phyloP scores from a whole-genome alignment of 2,113 vertebrate species.

The Lagopus leucura region DNA sequence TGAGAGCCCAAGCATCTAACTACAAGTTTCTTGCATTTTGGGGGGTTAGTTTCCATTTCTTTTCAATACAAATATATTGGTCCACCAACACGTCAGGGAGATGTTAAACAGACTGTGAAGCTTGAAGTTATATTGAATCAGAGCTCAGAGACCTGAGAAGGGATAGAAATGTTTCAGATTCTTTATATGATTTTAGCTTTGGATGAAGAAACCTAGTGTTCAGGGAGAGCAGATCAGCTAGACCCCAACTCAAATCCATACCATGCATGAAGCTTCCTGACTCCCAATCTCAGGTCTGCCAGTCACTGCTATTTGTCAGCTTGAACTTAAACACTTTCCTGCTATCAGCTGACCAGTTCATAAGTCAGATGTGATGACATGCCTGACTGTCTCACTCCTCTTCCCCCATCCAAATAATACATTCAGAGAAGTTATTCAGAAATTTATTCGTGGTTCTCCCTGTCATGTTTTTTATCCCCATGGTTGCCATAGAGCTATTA shows the following conservation, averaged over 20 bases:
- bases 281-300: not conserved
- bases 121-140: not conserved
- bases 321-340: not conserved
- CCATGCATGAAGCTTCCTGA: not conserved
- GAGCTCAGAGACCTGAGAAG: not conserved
- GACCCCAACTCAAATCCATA: not conserved
- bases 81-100: not conserved
- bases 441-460: not conserved
- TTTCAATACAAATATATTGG: slow-evolving; percentile 6
- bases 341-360: not conserved
- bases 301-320: not conserved
- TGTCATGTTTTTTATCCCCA: not conserved
- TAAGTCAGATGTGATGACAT: not conserved
- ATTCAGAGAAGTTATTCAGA: not conserved
- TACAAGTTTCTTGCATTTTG: slow-evolving; percentile 37
- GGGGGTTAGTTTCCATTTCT: slow-evolving; percentile 2
- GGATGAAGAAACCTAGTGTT: not conserved
- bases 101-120: not conserved
- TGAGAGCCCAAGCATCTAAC: slow-evolving; percentile 6
- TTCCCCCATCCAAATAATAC: not conserved
- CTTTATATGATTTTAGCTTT: not conserved
- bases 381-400: not conserved
- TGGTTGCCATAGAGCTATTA: not conserved
- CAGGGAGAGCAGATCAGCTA: not conserved
- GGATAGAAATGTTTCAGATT: not conserved